Evolutionary conservation across 2,888 invertebrate species (phyloP).

Genomic region (Epistrophella euchroma): DNA sequence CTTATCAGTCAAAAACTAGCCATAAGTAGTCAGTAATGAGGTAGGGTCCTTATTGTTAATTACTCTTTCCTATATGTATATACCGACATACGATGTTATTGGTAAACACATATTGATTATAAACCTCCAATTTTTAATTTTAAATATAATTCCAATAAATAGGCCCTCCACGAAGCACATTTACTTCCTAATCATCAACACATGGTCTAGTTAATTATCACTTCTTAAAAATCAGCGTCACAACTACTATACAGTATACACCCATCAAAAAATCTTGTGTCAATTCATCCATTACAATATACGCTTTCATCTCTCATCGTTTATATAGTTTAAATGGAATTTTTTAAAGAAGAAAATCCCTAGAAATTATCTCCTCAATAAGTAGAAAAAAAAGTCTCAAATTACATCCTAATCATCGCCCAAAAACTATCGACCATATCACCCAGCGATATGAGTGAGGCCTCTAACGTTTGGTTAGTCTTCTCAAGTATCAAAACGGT

Average conservation of each 20-base stretch:
- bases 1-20: too few species aligned
- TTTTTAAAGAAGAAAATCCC: conserved; percentile 20
- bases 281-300: conserved; percentile 60
- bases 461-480: conserved; percentile 62
- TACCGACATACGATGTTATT: not conserved
- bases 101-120: not conserved
- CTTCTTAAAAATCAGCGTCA: conserved; percentile 46
- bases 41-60: too few species aligned
- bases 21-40: too few species aligned
- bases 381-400: conserved; percentile 64
- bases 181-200: conserved; percentile 51
- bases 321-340: conserved; percentile 6
- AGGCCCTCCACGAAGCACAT: conserved; percentile 55
- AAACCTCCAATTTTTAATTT: not conserved
- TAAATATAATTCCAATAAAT: conserved; percentile 37
- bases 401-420: conserved; percentile 71
- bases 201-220: conserved; percentile 66
- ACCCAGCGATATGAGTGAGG: conserved; percentile 60
- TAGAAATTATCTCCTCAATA: conserved; percentile 58
- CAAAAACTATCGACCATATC: conserved; percentile 58
- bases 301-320: conserved; percentile 38
- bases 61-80: too few species aligned
- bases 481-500: conserved; percentile 68
- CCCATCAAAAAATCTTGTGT: conserved; percentile 38
- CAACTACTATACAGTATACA: conserved; percentile 5